Evolutionary conservation across 2,888 invertebrate species (phyloP).

Genomic region (Meiosimyza platycephala): DNA sequence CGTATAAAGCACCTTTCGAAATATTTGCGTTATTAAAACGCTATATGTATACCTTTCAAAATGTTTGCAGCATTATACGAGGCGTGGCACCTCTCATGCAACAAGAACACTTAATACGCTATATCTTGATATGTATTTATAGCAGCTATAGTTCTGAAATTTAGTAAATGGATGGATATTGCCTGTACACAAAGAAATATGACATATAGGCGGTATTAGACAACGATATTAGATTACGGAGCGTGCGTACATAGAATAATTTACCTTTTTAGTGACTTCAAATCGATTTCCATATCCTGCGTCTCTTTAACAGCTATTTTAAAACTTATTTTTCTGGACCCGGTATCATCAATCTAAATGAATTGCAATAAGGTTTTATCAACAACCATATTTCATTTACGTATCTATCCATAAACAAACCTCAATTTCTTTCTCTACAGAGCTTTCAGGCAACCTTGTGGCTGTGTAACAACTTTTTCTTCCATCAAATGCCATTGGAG

Average conservation of each 20-base stretch:
- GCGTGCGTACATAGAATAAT: slow-evolving; percentile 3
- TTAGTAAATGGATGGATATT: no score
- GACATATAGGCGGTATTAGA: no score
- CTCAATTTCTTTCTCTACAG: slow-evolving; percentile 48
- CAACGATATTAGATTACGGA: no score
- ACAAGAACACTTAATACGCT: no score
- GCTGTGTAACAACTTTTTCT: slow-evolving; percentile 74
- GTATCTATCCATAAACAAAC: slow-evolving; percentile 44
- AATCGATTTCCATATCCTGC: slow-evolving; percentile 51
- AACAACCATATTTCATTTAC: background rate
- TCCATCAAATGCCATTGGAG: slow-evolving; percentile 79
- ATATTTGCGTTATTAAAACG: no score
- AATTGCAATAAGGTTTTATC: background rate
- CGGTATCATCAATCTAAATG: slow-evolving; percentile 52
- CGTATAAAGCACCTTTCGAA: no score
- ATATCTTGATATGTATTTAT: no score
- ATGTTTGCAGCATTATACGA: no score
- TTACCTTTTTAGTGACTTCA: slow-evolving; percentile 57
- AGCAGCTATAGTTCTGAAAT: no score
- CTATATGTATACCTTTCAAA: no score
- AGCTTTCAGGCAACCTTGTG: slow-evolving; percentile 42
- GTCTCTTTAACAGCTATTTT: slow-evolving; percentile 58
- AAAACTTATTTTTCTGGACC: slow-evolving; percentile 49
- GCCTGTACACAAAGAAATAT: no score
- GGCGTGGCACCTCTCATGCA: no score